Evolutionary conservation across 1,140 invertebrate species (phyloP).

Genomic region (Papilio polyxenes): DNA sequence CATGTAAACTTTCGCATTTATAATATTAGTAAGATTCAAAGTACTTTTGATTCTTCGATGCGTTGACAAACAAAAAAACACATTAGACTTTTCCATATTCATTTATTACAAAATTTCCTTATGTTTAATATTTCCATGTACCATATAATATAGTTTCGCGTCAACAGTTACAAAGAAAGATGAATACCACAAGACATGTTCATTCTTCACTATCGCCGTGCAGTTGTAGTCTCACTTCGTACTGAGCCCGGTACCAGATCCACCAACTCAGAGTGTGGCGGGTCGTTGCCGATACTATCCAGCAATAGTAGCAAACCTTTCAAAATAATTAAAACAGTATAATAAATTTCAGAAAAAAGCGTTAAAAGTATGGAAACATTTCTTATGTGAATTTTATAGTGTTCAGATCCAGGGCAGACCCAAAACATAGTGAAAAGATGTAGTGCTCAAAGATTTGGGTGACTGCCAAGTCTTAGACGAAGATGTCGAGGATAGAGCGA

Average conservation of each 20-base stretch:
- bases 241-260: conserved; percentile 75
- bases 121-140: conserved; percentile 1
- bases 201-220: conserved; percentile 51
- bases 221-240: conserved; percentile 68
- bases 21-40: too few species aligned
- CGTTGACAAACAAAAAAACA: background rate
- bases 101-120: conserved; percentile 10
- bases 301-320: conserved; percentile 76
- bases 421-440: too few species aligned
- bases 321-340: conserved; percentile 1
- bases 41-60: too few species aligned
- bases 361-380: background rate
- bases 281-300: conserved; percentile 75
- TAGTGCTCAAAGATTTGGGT: too few species aligned
- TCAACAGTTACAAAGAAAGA: background rate
- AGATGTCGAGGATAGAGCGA: too few species aligned
- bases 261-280: conserved; percentile 74
- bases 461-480: too few species aligned
- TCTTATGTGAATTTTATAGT: background rate
- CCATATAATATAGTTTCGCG: background rate
- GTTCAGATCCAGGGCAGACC: background rate
- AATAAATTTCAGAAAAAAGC: background rate
- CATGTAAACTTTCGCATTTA: too few species aligned
- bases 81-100: background rate
- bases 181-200: background rate